Base-by-base conservation (phyloP, 1,140 invertebrate species). In the Phocides pigmalion region DNA sequence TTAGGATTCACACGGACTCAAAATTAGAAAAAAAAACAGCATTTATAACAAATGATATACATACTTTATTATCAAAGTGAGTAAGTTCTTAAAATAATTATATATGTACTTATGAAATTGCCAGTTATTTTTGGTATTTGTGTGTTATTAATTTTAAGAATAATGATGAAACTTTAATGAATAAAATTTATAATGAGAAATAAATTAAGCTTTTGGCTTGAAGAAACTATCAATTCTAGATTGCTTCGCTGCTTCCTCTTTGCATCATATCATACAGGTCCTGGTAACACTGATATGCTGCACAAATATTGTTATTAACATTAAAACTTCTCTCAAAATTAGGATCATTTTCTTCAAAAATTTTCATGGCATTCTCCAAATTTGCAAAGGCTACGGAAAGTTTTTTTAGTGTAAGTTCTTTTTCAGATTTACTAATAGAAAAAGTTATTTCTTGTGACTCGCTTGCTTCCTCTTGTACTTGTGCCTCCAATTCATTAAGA, bases 241-340 rank as follows among this genome's bases (percentile, higher is more conserved):
- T 51, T 51, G 49, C 49, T 35, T 51, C 8, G 25, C 28, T 51
- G 35, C 25, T 35, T 28, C 37, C 14, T 35, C 37, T 28, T 51
- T 32, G 4, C n/a, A n/a, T n/a, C n/a, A n/a, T 49, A 49, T 32
- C 49, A 51, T 51, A 51, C 49, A 51, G 0, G 4, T 51, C 14
- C 37, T 51, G 71, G 72, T 74, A 15, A 37, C 35, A 54, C 50
- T 39, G 50, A 54, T 54, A 39, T 16, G 50, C 50, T 20, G 50
- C 50, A 39, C 50, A 39, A 22, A 39, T 39, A 12, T 54, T 54
- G 25, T 53, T 53, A 53, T 54, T 39, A 54, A 54, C 50, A 22
- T 56, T 32, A 32, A 32, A 62, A 53, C n/a, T 56, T 64, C 28
- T 65, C 5, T 58, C 17, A 32, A 41, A 41, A 49, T 56, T 56